Evolutionary conservation across 2,888 invertebrate species (phyloP), one percentile per base, ranked within the genome.

Genomic region (Ellobium chinense): DNA sequence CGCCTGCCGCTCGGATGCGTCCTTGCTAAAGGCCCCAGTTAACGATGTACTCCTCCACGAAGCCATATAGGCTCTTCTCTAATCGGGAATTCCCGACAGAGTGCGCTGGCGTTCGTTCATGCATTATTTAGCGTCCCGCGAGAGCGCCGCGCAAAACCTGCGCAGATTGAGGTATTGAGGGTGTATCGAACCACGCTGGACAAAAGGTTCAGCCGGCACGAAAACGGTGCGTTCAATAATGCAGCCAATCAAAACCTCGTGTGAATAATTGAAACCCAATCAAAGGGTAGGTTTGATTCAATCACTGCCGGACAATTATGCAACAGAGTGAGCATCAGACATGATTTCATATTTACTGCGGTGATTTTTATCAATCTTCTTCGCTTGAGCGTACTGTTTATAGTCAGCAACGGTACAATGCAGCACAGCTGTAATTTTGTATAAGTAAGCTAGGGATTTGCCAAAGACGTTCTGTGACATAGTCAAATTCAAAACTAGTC

Each of bases 181-280:
- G 14, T 24, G 9, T 31, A 65, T 65, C 21, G 65, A 65, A 12
- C 65, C 9, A n/a, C 7, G n/a, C 60, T 24, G 12, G 27, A 60
- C 60, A 60, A 60, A 60, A 60, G 60, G n/a, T 9, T 24, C 60
- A n/a, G n/a, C 21, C 12, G 60, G 60, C 60, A n/a, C 27, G 60
- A 60, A 60, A 60, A 60, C 60, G n/a, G 66, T 12, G 36, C 66
- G 66, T 68, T 68, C 66, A 36, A 34, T 68, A 37, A 68, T 37
- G 34, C 37, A 36, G 66, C 66, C 36, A 31, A 68, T 68, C 66
- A 34, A 37, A 68, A 34, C 14, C n/a, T 18, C 66, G 21, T 21
- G 14, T 68, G 14, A 68, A 68, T 68, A 68, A 68, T 68, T 68
- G 66, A 68, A 68, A 68, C 66, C n/a, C 36, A 68, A 68, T 68